Evolutionary conservation across 2,113 vertebrate species (phyloP), one percentile per base, ranked within the genome.

Genomic region (Paralichthys olivaceus): DNA sequence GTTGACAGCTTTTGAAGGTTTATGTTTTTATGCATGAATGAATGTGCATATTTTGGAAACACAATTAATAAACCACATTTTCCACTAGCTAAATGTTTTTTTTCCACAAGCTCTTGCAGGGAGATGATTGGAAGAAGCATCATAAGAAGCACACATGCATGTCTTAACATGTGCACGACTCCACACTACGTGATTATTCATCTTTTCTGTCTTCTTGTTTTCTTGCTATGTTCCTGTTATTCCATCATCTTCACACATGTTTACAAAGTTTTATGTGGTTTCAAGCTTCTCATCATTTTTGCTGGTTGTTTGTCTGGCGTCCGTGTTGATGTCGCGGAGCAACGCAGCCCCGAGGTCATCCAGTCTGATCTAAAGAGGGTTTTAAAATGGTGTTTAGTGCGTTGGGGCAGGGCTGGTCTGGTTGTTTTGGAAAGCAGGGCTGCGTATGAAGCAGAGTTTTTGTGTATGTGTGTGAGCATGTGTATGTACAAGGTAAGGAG

Each of bases 241-340:
- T 75, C 77, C 55, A 62, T 57, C 47, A 65, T 82, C 68, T 83
- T 75, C 70, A 57, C 71, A 59, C 4, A 22, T 76, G 40, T 87
- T 84, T 82, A 70, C 78, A 82, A 72, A 72, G 82, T 71, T 79
- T 78, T 74, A 83, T 89, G 79, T 85, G 83, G 81, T 83, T 88
- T 72, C 43, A 72, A 72, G 61, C 57, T 56, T 29, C 61, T 80
- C 85, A 77, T 87, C 83, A 77, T 79, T 85, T 83, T 82, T n/a
- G n/a, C 59, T 77, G 72, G 78, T 72, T 59, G 59, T 87, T 84
- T 84, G 84, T 86, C 75, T 88, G 65, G 54, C 75, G 9, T 23
- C 17, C 5, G 45, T 87, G 83, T 79, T 86, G 73, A 81, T 78
- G 80, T 73, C 49, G 57, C 68, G 65, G 69, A 59, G 70, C 69